A percentile compares a stretch with the other conserved stretches of the same genome.
Conservation (phyloP, 2,797 vertebrate genomes). For the Phalanger gymnotis region DNA sequence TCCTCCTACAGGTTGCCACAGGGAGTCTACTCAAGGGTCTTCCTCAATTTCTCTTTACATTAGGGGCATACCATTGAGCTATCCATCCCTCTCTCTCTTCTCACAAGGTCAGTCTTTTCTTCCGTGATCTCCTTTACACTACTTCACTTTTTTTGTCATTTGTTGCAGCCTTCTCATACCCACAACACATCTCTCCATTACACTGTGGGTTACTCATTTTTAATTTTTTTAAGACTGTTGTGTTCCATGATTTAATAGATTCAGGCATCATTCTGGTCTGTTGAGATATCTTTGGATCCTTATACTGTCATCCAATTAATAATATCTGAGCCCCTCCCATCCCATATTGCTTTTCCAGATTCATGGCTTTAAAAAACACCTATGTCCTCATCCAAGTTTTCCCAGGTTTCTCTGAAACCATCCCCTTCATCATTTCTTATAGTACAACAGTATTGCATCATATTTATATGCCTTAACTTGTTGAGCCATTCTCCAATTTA, state of each 20-base stretch:
- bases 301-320: neutral
- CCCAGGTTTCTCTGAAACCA: neutral
- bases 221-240: neutral
- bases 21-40: neutral
- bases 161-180: neutral
- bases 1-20: neutral
- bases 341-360: neutral
- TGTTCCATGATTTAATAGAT: neutral
- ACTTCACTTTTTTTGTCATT: neutral
- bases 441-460: neutral
- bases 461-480: neutral
- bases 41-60: neutral
- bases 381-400: neutral
- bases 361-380: neutral
- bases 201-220: neutral
- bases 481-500: neutral
- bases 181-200: neutral
- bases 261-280: neutral
- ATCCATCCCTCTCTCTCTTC: neutral
- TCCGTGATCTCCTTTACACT: neutral
- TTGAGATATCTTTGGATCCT: neutral
- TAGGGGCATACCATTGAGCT: neutral
- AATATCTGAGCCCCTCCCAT: neutral
- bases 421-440: neutral
- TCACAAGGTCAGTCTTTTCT: neutral